Conservation (phyloP, 2,797 vertebrate genomes). For the Diplodus sargus region DNA sequence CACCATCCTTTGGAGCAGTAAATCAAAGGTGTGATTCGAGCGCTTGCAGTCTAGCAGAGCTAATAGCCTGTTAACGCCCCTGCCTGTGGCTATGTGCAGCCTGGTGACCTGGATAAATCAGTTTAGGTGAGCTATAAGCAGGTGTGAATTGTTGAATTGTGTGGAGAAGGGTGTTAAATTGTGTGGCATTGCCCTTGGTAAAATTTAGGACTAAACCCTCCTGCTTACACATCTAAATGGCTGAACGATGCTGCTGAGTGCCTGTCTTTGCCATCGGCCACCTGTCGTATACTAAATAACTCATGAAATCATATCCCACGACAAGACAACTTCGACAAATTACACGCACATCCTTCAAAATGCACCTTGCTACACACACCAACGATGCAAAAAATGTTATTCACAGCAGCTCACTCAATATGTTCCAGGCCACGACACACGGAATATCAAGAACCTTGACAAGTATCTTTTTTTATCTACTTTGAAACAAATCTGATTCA, state of each 20-base stretch:
- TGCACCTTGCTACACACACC: conserved; percentile 16
- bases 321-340: conserved; percentile 28
- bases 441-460: conserved; percentile 25
- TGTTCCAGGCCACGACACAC: conserved; percentile 29
- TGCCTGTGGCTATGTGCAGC: conserved; percentile 38
- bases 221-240: conserved; percentile 50
- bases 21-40: conserved; percentile 55
- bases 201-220: conserved; percentile 37
- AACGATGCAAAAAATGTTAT: conserved; percentile 31
- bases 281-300: conserved; percentile 58
- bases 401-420: conserved; percentile 42
- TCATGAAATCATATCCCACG: conserved; percentile 36
- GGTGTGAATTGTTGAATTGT: conserved; percentile 52
- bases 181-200: conserved; percentile 42
- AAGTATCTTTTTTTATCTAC: conserved; percentile 34
- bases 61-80: conserved; percentile 45
- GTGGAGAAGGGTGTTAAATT: conserved; percentile 53
- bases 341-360: conserved; percentile 43
- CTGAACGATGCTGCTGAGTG: conserved; percentile 29
- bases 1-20: conserved; percentile 41
- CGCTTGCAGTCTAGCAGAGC: conserved; percentile 17
- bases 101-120: conserved; percentile 62
- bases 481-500: conserved; percentile 35
- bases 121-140: conserved; percentile 42
- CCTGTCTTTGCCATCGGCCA: conserved; percentile 48